Evolutionary conservation across 2,113 vertebrate species (phyloP), one percentile per base, ranked within the genome.

Genomic region (Campylomormyrus tamandua): DNA sequence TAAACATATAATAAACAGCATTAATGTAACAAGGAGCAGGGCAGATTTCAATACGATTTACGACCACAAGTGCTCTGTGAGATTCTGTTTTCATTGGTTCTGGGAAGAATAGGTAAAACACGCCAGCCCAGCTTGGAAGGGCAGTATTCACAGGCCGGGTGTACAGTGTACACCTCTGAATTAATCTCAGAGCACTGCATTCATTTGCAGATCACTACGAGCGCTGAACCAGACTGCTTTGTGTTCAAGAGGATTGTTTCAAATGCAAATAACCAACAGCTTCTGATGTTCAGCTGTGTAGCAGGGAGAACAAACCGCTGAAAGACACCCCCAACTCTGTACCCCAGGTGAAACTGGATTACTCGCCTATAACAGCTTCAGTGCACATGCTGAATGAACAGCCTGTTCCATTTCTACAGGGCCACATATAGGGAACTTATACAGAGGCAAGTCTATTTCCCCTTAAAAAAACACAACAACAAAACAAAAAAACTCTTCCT

Each of bases 221-320:
- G 86, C 52, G 90, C 89, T 90, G 89, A 91, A 91, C 88, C 92
- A 91, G 87, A 88, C 87, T n/a, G 45, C 91, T 92, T 92, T 93
- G 91, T 92, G 90, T 83, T 86, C 35, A 66, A 83, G 87, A 84
- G 92, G 90, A 91, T 90, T 89, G 74, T 93, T 93, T 93, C 91
- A 93, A 91, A 93, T 93, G 92, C 92, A 93, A 93, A 93, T 93
- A 90, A 80, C 88, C 92, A 90, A 83, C 90, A 90, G 90, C 92
- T 89, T 90, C 90, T 86, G 90, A 91, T 90, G 91, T 91, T 93
- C 89, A 90, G 90, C 87, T 50, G 58, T 83, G 77, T 56, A 31
- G 46, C 17, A 83, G 89, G 48, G 87, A 88, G 83, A 62, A 87
- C 83, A 53, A 90, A 87, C 83, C 74, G 42, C 56, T 5, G 83